Evolutionary conservation across 2,888 invertebrate species (phyloP), one percentile per base, ranked within the genome.

Genomic region (Orthosia gothica): DNA sequence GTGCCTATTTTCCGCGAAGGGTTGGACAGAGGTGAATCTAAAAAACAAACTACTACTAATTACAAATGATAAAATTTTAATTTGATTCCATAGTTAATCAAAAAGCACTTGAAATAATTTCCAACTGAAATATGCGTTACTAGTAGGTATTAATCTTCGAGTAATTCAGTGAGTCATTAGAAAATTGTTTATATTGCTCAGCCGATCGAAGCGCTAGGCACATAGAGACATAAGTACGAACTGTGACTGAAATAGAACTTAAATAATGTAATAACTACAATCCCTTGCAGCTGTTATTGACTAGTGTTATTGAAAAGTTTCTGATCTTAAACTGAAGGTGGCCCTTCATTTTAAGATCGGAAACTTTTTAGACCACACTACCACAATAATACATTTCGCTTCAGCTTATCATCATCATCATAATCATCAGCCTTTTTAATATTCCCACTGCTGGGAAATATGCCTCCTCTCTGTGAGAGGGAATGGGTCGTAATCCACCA

Each of bases 91-190:
- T 15, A 68, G 4, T 13, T 12, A 40, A 47, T n/a, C 16, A 3
- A n/a, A 61, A 55, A 32, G 26, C 5, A 61, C 45, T 61, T n/a
- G 16, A 20, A 58, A 65, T 52, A 57, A 58, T 58, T 66, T 47
- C 20, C 15, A 55, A 50, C 55, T 13, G 64, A 76, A 81, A 76
- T 81, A 67, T 57, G 5, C 16, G 57, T 76, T 72, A 76, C 63
- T 69, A 66, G 57, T 66, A 54, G 5, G 32, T 57, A 69, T 58
- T 81, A 81, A 81, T 81, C 62, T 81, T 69, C 20, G 40, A 45
- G 26, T 81, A 81, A 81, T 81, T 70, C 55, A 26, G 63, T 76
- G 76, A 81, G 69, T 81, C 81, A 76, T 81, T 76, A 81, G 55
- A 55, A 20, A 81, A 81, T 81, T 81, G 81, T 81, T 73, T 81